These are phyloP conservation scores for Sarcophaga bullata DNA, from an alignment of 1,140 invertebrate species.

Conservation along the genomic window DNA sequence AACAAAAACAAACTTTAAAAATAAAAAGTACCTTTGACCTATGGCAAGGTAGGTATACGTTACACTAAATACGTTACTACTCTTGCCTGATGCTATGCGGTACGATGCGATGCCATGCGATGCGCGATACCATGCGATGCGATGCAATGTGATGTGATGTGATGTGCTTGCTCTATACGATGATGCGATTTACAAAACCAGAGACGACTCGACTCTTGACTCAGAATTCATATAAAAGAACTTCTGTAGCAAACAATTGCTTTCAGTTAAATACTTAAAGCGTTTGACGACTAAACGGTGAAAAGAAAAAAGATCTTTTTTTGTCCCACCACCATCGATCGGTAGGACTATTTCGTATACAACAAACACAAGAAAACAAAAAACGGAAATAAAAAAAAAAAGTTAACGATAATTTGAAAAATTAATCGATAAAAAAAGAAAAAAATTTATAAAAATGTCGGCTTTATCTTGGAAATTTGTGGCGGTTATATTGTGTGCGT, in stretches of 20 bases:
- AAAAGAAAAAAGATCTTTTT: background rate
- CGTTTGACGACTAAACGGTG: background rate
- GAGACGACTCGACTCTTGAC: background rate
- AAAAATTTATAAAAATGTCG: conserved; percentile 40
- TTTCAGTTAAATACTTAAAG: conserved; percentile 27
- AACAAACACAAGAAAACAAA: background rate
- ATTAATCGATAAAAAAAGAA: conserved; percentile 14
- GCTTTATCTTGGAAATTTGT: conserved; percentile 42
- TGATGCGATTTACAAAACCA: conserved; percentile 35
- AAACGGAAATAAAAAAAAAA: background rate
- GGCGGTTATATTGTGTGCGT: conserved; percentile 44
- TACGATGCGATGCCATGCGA: background rate
- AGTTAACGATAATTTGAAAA: background rate
- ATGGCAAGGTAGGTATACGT: conserved; percentile 37
- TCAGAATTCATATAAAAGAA: conserved; percentile 41
- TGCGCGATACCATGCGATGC: background rate
- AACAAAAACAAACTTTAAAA: background rate
- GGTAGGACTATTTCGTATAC: background rate
- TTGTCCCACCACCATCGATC: background rate
- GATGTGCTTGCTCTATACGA: background rate
- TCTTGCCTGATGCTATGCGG: background rate
- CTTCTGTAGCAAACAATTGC: conserved; percentile 35
- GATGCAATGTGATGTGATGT: background rate
- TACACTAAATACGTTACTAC: background rate
- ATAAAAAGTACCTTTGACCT: conserved; percentile 31